Evolutionary conservation across 2,113 vertebrate species (phyloP).

Genomic region (Phyllostomus hastatus): DNA sequence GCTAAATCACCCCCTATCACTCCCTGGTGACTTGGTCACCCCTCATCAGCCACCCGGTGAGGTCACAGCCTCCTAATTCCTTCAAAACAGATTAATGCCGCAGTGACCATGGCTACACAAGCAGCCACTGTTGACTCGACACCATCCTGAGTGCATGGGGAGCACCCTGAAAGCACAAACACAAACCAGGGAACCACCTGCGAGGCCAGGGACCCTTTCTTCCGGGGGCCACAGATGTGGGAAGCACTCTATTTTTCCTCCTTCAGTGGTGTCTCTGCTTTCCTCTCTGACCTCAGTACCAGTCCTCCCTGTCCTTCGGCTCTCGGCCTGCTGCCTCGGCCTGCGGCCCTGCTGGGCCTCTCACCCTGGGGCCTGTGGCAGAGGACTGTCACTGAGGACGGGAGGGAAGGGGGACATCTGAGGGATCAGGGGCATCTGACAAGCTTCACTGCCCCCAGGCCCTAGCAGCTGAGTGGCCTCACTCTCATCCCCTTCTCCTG

Average conservation of each 20-base stretch:
- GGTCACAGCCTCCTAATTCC: background rate
- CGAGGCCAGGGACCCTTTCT: background rate
- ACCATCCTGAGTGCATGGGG: background rate
- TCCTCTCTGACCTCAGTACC: background rate
- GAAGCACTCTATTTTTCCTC: background rate
- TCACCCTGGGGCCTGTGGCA: background rate
- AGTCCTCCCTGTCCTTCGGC: background rate
- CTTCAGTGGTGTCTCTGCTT: background rate
- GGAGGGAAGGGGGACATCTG: background rate
- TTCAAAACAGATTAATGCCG: background rate
- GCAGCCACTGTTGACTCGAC: background rate
- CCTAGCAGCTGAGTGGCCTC: background rate
- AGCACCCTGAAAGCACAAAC: background rate
- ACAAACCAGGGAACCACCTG: background rate
- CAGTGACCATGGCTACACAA: background rate
- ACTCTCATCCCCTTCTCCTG: background rate
- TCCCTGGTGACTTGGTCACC: background rate
- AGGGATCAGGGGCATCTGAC: background rate
- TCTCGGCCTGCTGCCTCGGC: background rate
- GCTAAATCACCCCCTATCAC: background rate
- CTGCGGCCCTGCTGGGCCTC: no score
- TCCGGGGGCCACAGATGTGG: background rate
- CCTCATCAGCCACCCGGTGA: background rate
- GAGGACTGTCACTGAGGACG: background rate
- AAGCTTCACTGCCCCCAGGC: background rate